Evolutionary conservation across 1,140 invertebrate species (phyloP), one percentile per base, ranked within the genome.

Genomic region (Drosophila repletoides): DNA sequence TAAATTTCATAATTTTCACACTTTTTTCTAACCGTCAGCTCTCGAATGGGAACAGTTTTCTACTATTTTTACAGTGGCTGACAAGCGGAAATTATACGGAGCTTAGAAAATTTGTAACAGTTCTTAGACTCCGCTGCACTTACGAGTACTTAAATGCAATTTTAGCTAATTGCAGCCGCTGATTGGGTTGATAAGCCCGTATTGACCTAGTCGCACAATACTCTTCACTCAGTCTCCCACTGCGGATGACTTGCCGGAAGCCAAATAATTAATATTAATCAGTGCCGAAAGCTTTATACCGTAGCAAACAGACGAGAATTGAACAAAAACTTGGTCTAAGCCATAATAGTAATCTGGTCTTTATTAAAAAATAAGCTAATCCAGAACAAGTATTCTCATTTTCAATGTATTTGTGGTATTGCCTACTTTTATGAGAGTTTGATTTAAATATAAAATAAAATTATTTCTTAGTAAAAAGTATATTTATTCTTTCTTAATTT

Each of bases 1-100:
- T 29, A 24, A 65, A 52, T 83, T 83, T 83, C 79, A 83, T 83
- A 77, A 83, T 84, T 73, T 83, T 83, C 77, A 83, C 77, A 83
- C 77, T 79, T 83, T 83, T 83, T 83, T 83, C 61, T 51, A 46
- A 22, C 24, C 63, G 56, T 58, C 43, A 21, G 26, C 55, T 58
- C 43, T 59, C 22, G 61, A 72, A 67, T 72, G 68, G 60, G 51
- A 77, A 36, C 38, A 40, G 36, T 64, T 60, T n/a, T n/a, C n/a
- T n/a, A n/a, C n/a, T n/a, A n/a, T n/a, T n/a, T 56, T 45, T 26
- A 17, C 52, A 41, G 1, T 28, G 4, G 52, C 75, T 73, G 79
- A 77, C 77, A 84, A 72, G 77, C 73, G 77, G 77, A 83, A 84
- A 84, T 84, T 77, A 46, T 10, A 24, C 46, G 12, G 17, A 19